Evolutionary conservation across 2,888 invertebrate species (phyloP), one percentile per base, ranked within the genome.

Genomic region (Mongoloraphidia duomilia): DNA sequence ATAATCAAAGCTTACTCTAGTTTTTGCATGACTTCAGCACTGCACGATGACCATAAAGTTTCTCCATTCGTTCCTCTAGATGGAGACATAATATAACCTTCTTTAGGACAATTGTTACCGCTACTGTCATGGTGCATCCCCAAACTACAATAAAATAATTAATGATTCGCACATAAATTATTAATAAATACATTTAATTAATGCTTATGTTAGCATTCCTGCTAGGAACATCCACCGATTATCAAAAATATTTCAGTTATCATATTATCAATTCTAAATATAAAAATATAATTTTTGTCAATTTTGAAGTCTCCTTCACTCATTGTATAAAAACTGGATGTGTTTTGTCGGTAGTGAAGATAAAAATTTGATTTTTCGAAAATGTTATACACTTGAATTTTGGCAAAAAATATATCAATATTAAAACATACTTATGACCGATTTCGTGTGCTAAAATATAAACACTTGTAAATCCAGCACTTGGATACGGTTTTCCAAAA

Each of bases 391-490:
- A 17, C 17, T 17, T 17, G 6, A 6, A 26, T 26, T 26, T 26
- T 26, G 26, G 6, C 3, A 26, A 26, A 26, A 26, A 26, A 17
- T 2, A 34, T 35, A 33, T 36, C 35, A 47, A 12, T 13, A 34
- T 46, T 41, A 51, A 58, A 58, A 72, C 74, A 70, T 74, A 86
- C 85, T 85, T 86, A 67, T 84, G 87, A 53, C 86, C 87, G 52
- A 88, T 85, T 72, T 87, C 88, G 63, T 87, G 87, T 1, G 86
- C 86, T 53, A 85, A 75, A 61, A 87, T 82, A 65, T 84, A 87
- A 58, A 87, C 82, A 45, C 86, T 84, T 13, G 84, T 84, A 64
- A 86, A 85, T n/a, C 87, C 86, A 26, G 86, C 83, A 37, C 86
- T 86, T 5, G 86, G 86, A 66, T 84, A 86, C 2, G 86, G 85